Conservation (phyloP, 2,797 vertebrate genomes). For the Leptodactylus fallax region DNA sequence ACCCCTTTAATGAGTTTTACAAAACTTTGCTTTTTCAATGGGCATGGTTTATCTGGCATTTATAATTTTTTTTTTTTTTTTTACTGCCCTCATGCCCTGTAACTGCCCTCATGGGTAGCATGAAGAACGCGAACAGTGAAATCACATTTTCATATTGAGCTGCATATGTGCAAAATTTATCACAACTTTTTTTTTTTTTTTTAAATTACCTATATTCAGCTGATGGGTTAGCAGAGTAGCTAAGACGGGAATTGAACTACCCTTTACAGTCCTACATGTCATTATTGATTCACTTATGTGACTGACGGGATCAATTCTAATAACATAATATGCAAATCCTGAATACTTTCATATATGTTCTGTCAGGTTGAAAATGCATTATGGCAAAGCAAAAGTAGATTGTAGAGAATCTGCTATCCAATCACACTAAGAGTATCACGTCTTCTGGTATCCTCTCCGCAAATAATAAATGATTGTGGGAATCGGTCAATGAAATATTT, state of each 20-base stretch:
- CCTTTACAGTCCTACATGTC: not conserved
- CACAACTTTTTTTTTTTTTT: too few relatives aligned
- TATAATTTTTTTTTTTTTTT: too few relatives aligned
- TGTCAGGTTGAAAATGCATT: not conserved
- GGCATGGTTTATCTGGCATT: too few relatives aligned
- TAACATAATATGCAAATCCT: not conserved
- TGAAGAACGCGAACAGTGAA: too few relatives aligned
- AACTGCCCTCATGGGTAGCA: too few relatives aligned
- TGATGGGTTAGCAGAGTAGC: not conserved
- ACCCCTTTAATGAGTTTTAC: too few relatives aligned
- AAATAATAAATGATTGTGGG: not conserved
- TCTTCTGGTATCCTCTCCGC: not conserved
- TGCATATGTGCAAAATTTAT: too few relatives aligned
- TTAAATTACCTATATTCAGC: not conserved
- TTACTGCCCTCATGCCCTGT: too few relatives aligned
- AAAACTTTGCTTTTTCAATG: too few relatives aligned
- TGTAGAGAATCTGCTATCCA: not conserved
- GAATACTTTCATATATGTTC: not conserved
- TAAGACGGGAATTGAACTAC: not conserved
- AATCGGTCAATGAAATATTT: slow-evolving; percentile 17
- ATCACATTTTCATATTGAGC: too few relatives aligned
- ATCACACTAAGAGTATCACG: slow-evolving; percentile 15
- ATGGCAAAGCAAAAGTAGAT: not conserved
- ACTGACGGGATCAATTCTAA: not conserved
- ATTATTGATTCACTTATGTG: not conserved